These are phyloP conservation scores for Melangyna quadrimaculata DNA, from an alignment of 2,888 invertebrate genomes.

Conservation along the genomic window DNA sequence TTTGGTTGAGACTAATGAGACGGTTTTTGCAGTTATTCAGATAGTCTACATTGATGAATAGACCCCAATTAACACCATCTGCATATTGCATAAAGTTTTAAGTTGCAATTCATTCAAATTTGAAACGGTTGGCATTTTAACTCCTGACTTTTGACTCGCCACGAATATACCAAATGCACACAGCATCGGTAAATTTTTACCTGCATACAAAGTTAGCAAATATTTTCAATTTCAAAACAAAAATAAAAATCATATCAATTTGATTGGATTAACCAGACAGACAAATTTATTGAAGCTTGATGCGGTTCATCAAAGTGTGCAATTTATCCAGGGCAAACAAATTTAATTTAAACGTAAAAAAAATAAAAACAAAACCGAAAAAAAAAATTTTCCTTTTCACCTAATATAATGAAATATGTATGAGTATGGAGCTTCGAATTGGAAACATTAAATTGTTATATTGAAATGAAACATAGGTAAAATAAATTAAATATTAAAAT, in stretches of 20 bases:
- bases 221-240: background rate
- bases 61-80: no score
- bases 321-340: background rate
- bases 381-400: background rate
- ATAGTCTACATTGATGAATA: no score
- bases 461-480: background rate
- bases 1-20: no score
- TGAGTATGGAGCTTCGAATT: background rate
- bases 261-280: background rate
- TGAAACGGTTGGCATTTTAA: no score
- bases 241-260: background rate
- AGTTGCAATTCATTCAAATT: no score
- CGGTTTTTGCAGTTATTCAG: no score
- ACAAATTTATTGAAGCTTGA: background rate
- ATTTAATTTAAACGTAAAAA: background rate
- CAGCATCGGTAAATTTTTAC: background rate
- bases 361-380: no score
- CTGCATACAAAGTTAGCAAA: background rate
- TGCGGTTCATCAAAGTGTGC: background rate
- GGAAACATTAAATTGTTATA: background rate
- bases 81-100: no score
- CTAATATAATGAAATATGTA: background rate
- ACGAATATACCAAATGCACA: background rate
- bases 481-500: no score
- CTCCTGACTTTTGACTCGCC: no score